A percentile compares a stretch with the other conserved stretches of the same genome.
Evolutionary conservation across 2,797 vertebrate species (phyloP).

Genomic region (Peromyscus aztecus): DNA sequence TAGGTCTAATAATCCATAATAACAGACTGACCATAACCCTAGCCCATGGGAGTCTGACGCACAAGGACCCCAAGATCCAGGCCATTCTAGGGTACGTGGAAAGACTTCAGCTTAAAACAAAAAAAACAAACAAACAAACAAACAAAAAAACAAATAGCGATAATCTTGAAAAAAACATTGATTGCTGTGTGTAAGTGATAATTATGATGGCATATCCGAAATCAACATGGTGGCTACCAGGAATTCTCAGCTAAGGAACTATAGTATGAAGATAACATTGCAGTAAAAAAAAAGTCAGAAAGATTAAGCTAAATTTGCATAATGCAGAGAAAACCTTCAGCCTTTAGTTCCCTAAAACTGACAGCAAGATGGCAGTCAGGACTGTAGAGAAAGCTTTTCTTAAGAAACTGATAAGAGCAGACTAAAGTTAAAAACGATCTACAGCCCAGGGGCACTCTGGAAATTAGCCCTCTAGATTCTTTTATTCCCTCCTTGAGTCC

Average conservation of each 20-base stretch:
- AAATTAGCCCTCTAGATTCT: neutral
- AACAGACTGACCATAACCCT: neutral
- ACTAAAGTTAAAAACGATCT: neutral
- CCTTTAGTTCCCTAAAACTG: neutral
- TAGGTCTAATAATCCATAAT: neutral
- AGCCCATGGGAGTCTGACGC: neutral
- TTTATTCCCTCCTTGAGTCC: neutral
- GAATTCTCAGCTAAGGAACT: slow-evolving; percentile 36
- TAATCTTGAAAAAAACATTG: neutral
- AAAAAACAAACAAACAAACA: neutral
- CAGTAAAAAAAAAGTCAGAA: neutral
- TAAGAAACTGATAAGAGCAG: slow-evolving; percentile 12
- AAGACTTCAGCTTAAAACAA: neutral
- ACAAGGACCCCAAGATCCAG: neutral
- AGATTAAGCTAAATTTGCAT: neutral
- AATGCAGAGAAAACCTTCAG: neutral
- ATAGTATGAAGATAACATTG: neutral
- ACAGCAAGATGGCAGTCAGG: neutral
- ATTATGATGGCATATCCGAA: neutral
- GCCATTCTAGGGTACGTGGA: no score
- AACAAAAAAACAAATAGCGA: neutral
- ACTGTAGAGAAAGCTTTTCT: neutral
- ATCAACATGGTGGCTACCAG: neutral
- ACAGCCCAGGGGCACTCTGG: neutral
- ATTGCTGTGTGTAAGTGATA: neutral